A percentile compares a stretch with the other conserved stretches of the same genome.
These are phyloP conservation scores for Colaptes auratus DNA, from an alignment of 2,113 vertebrate species.

Conservation along the genomic window DNA sequence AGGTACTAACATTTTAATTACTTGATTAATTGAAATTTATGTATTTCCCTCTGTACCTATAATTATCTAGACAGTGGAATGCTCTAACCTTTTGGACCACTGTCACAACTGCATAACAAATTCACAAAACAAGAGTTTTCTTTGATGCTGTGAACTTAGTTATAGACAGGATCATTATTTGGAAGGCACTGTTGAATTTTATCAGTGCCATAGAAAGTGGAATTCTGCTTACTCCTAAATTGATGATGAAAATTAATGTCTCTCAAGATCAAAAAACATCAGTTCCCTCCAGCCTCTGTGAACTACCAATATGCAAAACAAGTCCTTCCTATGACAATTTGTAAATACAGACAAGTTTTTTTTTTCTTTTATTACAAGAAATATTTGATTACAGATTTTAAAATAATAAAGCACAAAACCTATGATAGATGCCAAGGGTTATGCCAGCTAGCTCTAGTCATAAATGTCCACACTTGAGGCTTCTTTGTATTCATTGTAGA, in stretches of 20 bases:
- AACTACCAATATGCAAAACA: background rate
- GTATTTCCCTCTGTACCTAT: background rate
- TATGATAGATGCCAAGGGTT: background rate
- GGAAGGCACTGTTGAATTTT: background rate
- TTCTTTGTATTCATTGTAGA: background rate
- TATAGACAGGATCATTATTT: background rate
- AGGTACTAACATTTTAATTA: background rate
- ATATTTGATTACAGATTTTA: background rate
- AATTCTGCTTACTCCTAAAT: background rate
- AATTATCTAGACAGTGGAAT: background rate
- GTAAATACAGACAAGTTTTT: background rate
- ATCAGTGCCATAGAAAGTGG: background rate
- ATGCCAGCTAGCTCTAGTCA: background rate
- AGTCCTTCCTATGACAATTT: background rate
- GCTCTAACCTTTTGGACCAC: background rate
- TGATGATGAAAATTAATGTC: background rate
- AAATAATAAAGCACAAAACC: background rate
- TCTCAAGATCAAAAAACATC: background rate
- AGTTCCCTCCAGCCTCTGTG: background rate
- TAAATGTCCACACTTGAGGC: background rate
- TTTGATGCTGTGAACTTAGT: background rate
- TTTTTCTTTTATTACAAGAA: background rate
- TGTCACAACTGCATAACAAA: background rate
- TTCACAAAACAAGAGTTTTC: background rate
- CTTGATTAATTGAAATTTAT: background rate